phyloP scores from a whole-genome alignment of 1,140 invertebrate genomes.

The Ctenoplectra terminalis region DNA sequence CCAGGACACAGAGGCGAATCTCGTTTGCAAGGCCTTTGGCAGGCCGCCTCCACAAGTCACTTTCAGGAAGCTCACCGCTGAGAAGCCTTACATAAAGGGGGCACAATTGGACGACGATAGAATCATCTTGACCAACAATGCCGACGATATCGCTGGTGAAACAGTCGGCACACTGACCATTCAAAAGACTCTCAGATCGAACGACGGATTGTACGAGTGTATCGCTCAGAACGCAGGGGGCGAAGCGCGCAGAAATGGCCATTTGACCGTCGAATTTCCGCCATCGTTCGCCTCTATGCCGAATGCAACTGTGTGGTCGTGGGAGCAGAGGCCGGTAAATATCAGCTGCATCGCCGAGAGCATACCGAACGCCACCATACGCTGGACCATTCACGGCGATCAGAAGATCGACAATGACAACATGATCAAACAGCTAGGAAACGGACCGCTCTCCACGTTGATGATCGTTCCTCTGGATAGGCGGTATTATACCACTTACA shows the following conservation, averaged over 20 bases:
- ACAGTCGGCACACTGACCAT: constrained; percentile 87
- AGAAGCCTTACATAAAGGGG: constrained; percentile 85
- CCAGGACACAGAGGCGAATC: constrained; percentile 85
- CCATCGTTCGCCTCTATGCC: constrained; percentile 91
- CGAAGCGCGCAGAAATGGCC: constrained; percentile 89
- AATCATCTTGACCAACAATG: constrained; percentile 84
- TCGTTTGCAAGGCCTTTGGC: constrained; percentile 90
- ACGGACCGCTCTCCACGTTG: constrained; percentile 88
- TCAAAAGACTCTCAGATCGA: constrained; percentile 81
- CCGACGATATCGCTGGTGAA: constrained; percentile 85
- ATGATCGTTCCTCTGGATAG: constrained; percentile 86
- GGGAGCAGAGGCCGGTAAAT: constrained; percentile 91
- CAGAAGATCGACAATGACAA: constrained; percentile 83
- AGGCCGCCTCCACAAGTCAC: constrained; percentile 89
- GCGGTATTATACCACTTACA: constrained; percentile 90
- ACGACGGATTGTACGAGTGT: constrained; percentile 96
- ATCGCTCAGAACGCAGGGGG: constrained; percentile 92
- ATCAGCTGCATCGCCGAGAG: constrained; percentile 94
- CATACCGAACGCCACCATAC: constrained; percentile 96
- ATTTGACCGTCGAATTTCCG: constrained; percentile 92
- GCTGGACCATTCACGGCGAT: constrained; percentile 87
- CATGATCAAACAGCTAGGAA: constrained; percentile 85
- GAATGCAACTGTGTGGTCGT: constrained; percentile 89
- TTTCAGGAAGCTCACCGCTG: constrained; percentile 87
- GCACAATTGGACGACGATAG: constrained; percentile 85